phyloP scores from a whole-genome alignment of 2,797 vertebrate genomes.

The Fistularia tabacaria region DNA sequence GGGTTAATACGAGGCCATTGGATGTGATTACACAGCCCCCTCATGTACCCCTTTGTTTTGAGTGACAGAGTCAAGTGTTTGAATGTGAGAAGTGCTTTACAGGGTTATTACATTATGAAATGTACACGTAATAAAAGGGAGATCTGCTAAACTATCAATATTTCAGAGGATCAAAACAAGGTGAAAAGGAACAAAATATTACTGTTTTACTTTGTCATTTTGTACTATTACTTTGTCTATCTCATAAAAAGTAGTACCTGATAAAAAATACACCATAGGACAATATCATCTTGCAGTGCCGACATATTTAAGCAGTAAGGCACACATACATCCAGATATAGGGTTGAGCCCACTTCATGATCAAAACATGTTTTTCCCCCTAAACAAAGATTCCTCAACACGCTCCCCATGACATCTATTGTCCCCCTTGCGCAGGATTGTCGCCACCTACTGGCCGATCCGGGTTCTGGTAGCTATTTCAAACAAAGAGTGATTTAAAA shows the following conservation, averaged over 20 bases:
- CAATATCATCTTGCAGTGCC: too few species aligned
- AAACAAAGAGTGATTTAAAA: conserved; percentile 60
- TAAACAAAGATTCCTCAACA: conserved; percentile 67
- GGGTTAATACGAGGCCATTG: not conserved
- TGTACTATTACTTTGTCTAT: too few species aligned
- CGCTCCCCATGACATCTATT: conserved; percentile 44
- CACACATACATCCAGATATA: not conserved
- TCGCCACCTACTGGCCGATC: conserved; percentile 57
- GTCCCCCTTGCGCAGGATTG: conserved; percentile 39
- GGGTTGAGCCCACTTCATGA: conserved; percentile 12
- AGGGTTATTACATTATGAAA: too few species aligned
- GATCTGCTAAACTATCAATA: too few species aligned
- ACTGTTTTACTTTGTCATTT: too few species aligned
- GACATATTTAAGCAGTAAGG: not conserved
- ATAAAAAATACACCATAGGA: too few species aligned
- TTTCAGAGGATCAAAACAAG: too few species aligned
- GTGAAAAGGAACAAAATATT: too few species aligned
- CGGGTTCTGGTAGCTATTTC: conserved; percentile 3
- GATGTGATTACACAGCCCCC: not conserved
- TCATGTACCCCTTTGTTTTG: conserved; percentile 8
- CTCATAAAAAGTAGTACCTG: too few species aligned
- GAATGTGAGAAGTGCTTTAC: too few species aligned
- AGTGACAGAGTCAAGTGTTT: not conserved
- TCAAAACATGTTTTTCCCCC: conserved; percentile 69
- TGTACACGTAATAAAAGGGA: too few species aligned